These are phyloP conservation scores for Hydraecia micacea DNA, from an alignment of 2,888 invertebrate species.

Conservation along the genomic window DNA sequence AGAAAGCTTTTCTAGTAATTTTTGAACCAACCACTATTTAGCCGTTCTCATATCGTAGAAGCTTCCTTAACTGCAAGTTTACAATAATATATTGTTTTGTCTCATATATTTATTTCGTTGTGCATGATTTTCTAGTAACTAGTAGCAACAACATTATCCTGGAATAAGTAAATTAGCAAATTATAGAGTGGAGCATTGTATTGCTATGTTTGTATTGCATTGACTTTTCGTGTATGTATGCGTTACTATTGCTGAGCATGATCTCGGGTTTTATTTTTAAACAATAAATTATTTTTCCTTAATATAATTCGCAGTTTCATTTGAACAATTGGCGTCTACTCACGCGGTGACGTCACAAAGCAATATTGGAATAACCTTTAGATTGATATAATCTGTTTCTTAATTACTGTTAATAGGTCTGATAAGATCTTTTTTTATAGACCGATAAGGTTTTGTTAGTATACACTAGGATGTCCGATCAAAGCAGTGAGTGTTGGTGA, in stretches of 20 bases:
- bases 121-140: constrained; percentile 71
- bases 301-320: constrained; percentile 58
- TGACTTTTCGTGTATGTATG: constrained; percentile 64
- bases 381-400: constrained; percentile 37
- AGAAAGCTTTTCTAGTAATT: constrained; percentile 41
- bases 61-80: constrained; percentile 33
- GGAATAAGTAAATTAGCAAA: constrained; percentile 57
- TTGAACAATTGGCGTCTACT: constrained; percentile 25
- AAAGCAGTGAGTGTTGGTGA: constrained; percentile 15
- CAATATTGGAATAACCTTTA: constrained; percentile 28
- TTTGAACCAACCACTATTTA: constrained; percentile 34
- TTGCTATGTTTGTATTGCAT: constrained; percentile 56
- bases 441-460: constrained; percentile 42
- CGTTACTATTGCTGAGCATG: constrained; percentile 82
- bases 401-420: constrained; percentile 36
- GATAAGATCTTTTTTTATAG: constrained; percentile 61
- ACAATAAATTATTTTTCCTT: constrained; percentile 85
- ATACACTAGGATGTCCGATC: constrained; percentile 31
- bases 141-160: constrained; percentile 64
- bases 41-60: constrained; percentile 36
- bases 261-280: constrained; percentile 82
- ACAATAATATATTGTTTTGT: constrained; percentile 71
- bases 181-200: constrained; percentile 36
- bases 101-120: constrained; percentile 81
- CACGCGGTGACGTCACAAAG: constrained; percentile 29